These are phyloP conservation scores for Eulimnadia texana DNA, from an alignment of 1,140 invertebrate species.

Conservation along the genomic window DNA sequence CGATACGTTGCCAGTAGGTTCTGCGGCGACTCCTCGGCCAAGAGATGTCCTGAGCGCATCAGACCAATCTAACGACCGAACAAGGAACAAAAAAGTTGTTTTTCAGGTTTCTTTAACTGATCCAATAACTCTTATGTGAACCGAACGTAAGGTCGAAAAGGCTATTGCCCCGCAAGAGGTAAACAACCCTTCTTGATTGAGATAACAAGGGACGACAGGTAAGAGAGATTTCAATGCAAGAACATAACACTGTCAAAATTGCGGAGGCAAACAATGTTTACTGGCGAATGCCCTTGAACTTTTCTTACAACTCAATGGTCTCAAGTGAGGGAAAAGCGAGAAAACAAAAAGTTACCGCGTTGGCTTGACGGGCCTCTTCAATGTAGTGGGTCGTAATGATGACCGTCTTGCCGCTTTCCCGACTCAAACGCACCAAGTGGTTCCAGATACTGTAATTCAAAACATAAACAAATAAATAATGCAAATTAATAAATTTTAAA, in stretches of 20 bases:
- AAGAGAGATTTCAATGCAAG: too few relatives aligned
- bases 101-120: background rate
- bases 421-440: slow-evolving; percentile 68
- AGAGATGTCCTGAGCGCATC: slow-evolving; percentile 76
- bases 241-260: too few relatives aligned
- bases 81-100: background rate
- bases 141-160: too few relatives aligned
- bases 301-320: too few relatives aligned
- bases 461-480: background rate
- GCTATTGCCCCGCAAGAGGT: too few relatives aligned
- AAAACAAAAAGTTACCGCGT: slow-evolving; percentile 51
- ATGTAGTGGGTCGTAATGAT: slow-evolving; percentile 92
- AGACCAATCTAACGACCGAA: slow-evolving; percentile 67
- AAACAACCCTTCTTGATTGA: too few relatives aligned
- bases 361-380: slow-evolving; percentile 76
- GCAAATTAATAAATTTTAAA: background rate
- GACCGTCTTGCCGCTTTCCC: slow-evolving; percentile 66
- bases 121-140: background rate
- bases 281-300: too few relatives aligned
- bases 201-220: too few relatives aligned
- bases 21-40: slow-evolving; percentile 83
- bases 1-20: slow-evolving; percentile 65
- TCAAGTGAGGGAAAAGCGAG: too few relatives aligned
- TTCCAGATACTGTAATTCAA: slow-evolving; percentile 67
- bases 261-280: too few relatives aligned